These are phyloP conservation scores for Synanceia verrucosa DNA, from an alignment of 2,797 vertebrate genomes.

Conservation along the genomic window DNA sequence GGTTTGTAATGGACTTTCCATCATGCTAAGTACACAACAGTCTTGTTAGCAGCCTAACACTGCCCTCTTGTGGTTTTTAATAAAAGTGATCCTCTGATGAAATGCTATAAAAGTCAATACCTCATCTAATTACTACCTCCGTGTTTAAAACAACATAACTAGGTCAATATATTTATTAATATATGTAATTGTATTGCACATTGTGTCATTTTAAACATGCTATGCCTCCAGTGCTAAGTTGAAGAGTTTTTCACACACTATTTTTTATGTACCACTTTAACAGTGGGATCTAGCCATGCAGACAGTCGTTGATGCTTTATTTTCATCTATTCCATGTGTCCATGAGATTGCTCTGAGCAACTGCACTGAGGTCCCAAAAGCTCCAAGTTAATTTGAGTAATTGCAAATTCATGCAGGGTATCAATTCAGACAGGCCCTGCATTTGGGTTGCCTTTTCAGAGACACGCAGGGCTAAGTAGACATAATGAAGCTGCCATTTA, in stretches of 20 bases:
- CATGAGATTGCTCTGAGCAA: background rate
- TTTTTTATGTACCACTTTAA: too few relatives aligned
- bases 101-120: constrained; percentile 5
- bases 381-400: background rate
- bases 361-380: background rate
- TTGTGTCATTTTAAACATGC: background rate
- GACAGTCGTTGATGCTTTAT: background rate
- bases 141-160: background rate
- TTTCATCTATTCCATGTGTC: background rate
- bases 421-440: background rate
- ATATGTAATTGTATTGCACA: background rate
- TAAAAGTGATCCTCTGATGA: background rate
- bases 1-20: background rate
- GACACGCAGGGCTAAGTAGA: background rate
- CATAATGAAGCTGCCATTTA: background rate
- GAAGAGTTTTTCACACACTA: too few relatives aligned
- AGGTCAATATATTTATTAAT: background rate
- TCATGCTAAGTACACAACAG: background rate
- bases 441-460: background rate
- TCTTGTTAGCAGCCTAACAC: constrained; percentile 25
- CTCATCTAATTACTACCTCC: constrained; percentile 33
- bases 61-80: constrained; percentile 70
- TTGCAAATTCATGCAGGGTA: background rate
- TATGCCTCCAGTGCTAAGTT: background rate
- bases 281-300: background rate